Base-by-base conservation (phyloP, 2,113 vertebrate genomes). In the Malurus melanocephalus region DNA sequence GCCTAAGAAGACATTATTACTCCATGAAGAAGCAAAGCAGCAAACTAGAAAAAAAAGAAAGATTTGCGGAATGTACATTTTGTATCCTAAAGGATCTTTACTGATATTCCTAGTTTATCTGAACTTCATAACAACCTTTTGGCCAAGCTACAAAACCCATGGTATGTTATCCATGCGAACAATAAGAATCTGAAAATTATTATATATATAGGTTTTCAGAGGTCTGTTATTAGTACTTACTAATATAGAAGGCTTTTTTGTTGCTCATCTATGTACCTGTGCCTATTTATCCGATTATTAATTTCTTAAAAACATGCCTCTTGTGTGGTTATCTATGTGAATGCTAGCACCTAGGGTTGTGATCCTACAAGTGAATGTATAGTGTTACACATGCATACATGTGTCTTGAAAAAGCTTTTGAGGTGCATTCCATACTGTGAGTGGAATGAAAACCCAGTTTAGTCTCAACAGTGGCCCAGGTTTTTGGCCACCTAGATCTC, bases 381-480 rank as follows among this genome's bases (percentile, higher is more conserved):
- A 33, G 42, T 1, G 4, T 61, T 67, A 11, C 22, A 23, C 16
- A 16, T 4, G 7, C 10, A 51, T 42, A 38, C 24, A 40, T 0
- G 1, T 46, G 19, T 17, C n/a, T 83, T 12, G 10, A 30, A 15
- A 17, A 7, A 22, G 7, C 19, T 86, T 66, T 23, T 59, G 28
- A 86, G 32, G 13, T 45, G 16, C 24, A 53, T 35, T 75, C 9
- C 24, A 23, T n/a, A 40, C 27, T 35, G 42, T 4, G 20, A 40
- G 6, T 2, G 45, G 17, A 85, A 53, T 48, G 48, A 46, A 75
- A 74, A 69, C 4, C 53, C 46, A 48, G 0, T 16, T 26, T 32
- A 35, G 2, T 35, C 22, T 40, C 52, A 78, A 7, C 1, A 26
- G 19, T 38, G 15, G 5, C 30, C 16, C 2, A 3, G 6, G 5